Evolutionary conservation across 2,113 vertebrate species (phyloP).

Genomic region (Illadopsis cleaveri): DNA sequence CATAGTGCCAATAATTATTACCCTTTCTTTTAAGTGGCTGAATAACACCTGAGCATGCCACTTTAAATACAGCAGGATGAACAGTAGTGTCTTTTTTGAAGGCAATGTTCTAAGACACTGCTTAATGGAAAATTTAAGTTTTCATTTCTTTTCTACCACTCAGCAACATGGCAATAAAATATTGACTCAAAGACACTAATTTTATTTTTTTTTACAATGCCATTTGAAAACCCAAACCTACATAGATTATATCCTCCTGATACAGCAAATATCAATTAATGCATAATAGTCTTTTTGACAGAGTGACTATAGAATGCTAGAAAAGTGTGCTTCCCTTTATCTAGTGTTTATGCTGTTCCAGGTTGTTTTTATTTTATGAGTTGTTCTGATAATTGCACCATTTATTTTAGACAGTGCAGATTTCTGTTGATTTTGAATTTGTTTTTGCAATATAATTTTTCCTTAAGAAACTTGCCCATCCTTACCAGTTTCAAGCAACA

Average conservation of each 20-base stretch:
- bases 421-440: not conserved
- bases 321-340: not conserved
- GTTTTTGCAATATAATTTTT: not conserved
- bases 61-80: not conserved
- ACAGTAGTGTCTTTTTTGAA: not conserved
- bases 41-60: not conserved
- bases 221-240: not conserved
- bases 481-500: not conserved
- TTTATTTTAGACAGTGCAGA: not conserved
- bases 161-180: not conserved
- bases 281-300: not conserved
- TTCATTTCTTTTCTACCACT: not conserved
- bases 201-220: not conserved
- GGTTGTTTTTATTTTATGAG: not conserved
- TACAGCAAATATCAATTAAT: not conserved
- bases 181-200: not conserved
- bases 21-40: not conserved
- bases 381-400: not conserved
- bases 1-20: not conserved
- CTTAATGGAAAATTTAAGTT: not conserved
- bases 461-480: not conserved
- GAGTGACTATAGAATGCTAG: not conserved
- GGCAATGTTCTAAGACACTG: not conserved
- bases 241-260: not conserved
- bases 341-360: not conserved